Conservation (phyloP, 2,113 vertebrate genomes). For the Cochlearius cochlearius region DNA sequence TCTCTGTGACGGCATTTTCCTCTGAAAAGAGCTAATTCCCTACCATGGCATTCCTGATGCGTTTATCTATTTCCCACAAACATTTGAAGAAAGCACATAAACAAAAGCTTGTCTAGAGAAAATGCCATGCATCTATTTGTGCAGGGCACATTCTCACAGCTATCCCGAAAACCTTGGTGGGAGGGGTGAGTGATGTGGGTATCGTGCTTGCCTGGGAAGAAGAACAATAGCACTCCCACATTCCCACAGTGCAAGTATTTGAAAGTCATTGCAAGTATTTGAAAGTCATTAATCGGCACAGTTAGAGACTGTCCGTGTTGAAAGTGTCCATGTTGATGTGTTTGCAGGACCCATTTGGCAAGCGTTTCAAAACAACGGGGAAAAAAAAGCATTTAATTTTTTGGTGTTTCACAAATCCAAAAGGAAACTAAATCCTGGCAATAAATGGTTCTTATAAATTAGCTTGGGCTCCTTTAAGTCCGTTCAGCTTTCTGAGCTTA, state of each 20-base stretch:
- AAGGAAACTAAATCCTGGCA: neutral
- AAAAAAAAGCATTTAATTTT: neutral
- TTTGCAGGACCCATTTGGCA: neutral
- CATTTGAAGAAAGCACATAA: neutral
- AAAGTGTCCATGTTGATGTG: neutral
- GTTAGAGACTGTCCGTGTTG: neutral
- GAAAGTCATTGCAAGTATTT: neutral
- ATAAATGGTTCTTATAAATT: neutral
- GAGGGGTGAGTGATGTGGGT: neutral
- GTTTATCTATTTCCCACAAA: neutral
- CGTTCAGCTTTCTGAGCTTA: neutral
- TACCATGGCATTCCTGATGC: neutral
- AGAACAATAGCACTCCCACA: neutral
- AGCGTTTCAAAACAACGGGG: neutral
- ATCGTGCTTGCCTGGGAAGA: neutral
- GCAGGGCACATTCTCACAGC: neutral
- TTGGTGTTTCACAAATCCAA: neutral
- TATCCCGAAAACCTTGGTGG: neutral
- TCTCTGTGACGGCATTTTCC: neutral
- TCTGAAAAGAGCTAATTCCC: neutral
- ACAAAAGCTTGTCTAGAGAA: neutral
- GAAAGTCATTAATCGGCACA: neutral
- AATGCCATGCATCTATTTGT: neutral
- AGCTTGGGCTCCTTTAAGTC: neutral
- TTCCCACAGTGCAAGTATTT: neutral